These are phyloP conservation scores for Leuciscus waleckii DNA, from an alignment of 2,797 vertebrate genomes.

Conservation along the genomic window DNA sequence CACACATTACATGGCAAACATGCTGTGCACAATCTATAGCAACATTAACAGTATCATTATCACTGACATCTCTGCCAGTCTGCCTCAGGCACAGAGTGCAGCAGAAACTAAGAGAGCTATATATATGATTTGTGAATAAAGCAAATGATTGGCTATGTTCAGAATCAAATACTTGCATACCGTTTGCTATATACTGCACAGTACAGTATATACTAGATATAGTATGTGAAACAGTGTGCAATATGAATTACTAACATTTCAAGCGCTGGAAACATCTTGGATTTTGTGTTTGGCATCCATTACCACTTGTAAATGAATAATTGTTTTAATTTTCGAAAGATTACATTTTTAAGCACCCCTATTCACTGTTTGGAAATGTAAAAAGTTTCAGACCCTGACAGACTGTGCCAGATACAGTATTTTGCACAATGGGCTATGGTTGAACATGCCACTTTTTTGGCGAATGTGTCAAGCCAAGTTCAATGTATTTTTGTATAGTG, in stretches of 20 bases:
- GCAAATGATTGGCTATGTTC: neutral
- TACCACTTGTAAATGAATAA: too few species aligned
- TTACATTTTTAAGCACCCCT: too few species aligned
- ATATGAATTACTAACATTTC: neutral
- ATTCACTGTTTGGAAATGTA: too few species aligned
- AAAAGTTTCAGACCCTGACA: neutral
- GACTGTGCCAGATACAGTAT: neutral
- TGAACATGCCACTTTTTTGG: neutral
- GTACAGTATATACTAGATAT: neutral
- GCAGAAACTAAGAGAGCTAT: constrained; percentile 1
- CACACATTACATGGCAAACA: neutral
- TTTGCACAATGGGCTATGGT: neutral
- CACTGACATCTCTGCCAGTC: constrained; percentile 11
- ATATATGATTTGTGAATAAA: neutral
- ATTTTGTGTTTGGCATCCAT: neutral
- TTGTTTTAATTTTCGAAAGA: too few species aligned
- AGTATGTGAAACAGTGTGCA: neutral
- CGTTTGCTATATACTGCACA: neutral
- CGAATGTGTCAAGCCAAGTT: neutral
- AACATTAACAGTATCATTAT: constrained; percentile 36
- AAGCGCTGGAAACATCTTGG: neutral
- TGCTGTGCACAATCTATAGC: constrained; percentile 11
- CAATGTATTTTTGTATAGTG: too few species aligned
- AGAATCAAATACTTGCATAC: neutral
- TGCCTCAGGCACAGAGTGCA: constrained; percentile 18